Evolutionary conservation across 2,113 vertebrate genomes (phyloP).

Genomic region (Talpa occidentalis): DNA sequence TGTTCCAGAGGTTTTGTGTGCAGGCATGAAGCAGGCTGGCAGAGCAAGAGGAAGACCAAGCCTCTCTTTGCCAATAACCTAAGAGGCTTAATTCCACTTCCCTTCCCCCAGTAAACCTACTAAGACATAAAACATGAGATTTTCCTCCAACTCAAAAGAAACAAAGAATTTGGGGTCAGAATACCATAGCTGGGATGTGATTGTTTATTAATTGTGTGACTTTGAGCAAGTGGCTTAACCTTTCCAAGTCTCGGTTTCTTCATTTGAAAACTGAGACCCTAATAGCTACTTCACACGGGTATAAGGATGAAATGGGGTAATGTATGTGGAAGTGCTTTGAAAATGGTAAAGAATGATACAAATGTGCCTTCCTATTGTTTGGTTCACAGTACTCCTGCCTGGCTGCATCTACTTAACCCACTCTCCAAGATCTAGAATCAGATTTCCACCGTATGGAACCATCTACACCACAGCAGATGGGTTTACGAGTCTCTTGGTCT

Average conservation of each 20-base stretch:
- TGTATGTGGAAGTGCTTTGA: conserved; percentile 55
- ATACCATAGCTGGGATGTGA: background rate
- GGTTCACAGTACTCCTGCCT: conserved; percentile 57
- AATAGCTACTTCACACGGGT: conserved; percentile 53
- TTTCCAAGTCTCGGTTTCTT: conserved; percentile 43
- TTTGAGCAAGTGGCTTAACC: conserved; percentile 22
- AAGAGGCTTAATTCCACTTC: background rate
- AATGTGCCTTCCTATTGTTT: conserved; percentile 55
- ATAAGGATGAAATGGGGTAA: conserved; percentile 37
- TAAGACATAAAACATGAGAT: background rate
- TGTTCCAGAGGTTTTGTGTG: background rate
- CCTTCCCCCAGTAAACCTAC: background rate
- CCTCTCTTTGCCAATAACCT: background rate
- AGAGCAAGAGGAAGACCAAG: background rate
- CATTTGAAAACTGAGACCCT: conserved; percentile 47
- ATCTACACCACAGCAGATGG: conserved; percentile 73
- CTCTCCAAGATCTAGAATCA: conserved; percentile 76
- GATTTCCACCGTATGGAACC: conserved; percentile 75
- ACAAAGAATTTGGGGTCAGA: background rate
- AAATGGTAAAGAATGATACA: conserved; percentile 3
- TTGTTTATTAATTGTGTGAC: conserved; percentile 9
- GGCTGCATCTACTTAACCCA: conserved; percentile 72
- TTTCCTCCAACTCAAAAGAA: conserved; percentile 1
- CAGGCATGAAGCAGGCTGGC: background rate
- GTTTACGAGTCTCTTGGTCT: conserved; percentile 78